Conservation (phyloP, 2,113 vertebrate genomes). For the Aleadryas rufinucha region DNA sequence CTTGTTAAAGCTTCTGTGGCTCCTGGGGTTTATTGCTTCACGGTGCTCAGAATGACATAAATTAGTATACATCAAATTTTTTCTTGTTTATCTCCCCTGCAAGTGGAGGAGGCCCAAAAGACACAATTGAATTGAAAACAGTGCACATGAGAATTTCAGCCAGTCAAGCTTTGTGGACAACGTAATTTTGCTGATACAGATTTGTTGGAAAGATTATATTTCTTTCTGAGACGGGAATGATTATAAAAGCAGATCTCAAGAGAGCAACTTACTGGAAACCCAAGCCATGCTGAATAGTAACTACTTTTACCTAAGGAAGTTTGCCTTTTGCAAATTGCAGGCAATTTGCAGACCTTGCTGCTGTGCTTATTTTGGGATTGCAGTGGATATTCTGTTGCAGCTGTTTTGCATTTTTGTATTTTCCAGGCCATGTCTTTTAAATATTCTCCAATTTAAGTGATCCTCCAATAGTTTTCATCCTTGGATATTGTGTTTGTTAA, state of each 20-base stretch:
- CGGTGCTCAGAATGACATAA: neutral
- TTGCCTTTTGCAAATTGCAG: neutral
- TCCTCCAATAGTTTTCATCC: neutral
- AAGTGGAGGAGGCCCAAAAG: conserved; percentile 6
- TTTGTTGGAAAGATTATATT: neutral
- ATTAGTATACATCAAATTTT: neutral
- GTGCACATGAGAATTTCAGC: neutral
- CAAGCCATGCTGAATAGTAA: neutral
- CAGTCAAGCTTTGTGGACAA: neutral
- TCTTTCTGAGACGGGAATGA: neutral
- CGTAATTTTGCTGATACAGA: neutral
- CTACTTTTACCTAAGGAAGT: conserved; percentile 31
- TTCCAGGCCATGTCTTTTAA: neutral
- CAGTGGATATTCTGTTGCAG: neutral
- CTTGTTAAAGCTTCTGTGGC: conserved; percentile 7
- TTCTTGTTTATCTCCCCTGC: neutral
- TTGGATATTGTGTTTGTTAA: neutral
- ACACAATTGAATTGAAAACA: neutral
- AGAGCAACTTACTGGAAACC: conserved; percentile 19
- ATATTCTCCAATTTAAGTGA: neutral
- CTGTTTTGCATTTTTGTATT: neutral
- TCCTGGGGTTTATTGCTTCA: conserved; percentile 34
- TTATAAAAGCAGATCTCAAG: conserved; percentile 19
- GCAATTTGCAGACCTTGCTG: neutral
- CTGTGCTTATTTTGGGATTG: neutral